Evolutionary conservation across 2,113 vertebrate genomes (phyloP).

Genomic region (Apus apus): DNA sequence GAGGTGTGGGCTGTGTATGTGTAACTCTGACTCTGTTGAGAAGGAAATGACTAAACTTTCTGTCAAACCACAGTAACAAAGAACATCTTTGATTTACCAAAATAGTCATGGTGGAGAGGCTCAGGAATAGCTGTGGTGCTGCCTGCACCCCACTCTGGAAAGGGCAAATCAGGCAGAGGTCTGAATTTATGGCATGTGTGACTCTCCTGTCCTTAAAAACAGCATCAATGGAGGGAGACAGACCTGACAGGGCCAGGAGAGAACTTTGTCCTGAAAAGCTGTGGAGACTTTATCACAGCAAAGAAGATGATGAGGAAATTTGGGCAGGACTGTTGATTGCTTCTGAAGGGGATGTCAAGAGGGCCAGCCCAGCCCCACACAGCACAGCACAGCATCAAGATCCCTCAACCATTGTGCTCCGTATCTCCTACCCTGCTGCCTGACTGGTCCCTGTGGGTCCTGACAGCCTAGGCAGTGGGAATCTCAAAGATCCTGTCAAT

Average conservation of each 20-base stretch:
- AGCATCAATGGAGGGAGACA: neutral
- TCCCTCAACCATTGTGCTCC: rapidly evolving
- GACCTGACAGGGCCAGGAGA: neutral
- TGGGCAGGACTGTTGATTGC: neutral
- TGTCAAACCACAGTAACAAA: constrained; percentile 63
- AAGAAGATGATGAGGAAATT: rapidly evolving
- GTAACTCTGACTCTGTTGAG: neutral
- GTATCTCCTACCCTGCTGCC: rapidly evolving
- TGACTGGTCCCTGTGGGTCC: neutral
- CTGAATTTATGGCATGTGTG: neutral
- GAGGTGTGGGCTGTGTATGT: neutral
- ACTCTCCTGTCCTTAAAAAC: neutral
- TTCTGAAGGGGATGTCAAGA: neutral
- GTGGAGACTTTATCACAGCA: neutral
- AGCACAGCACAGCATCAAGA: rapidly evolving
- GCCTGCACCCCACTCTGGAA: neutral
- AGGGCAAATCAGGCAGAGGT: neutral
- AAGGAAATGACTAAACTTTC: constrained; percentile 72
- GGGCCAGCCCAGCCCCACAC: neutral
- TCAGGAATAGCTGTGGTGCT: neutral
- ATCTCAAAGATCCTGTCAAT: neutral
- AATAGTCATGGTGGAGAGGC: constrained; percentile 2
- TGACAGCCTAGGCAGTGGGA: rapidly evolving
- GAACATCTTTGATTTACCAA: constrained; percentile 59
- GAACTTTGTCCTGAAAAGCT: neutral